Base-by-base conservation (phyloP, 1,140 invertebrate species). In the Nephila pilipes region DNA sequence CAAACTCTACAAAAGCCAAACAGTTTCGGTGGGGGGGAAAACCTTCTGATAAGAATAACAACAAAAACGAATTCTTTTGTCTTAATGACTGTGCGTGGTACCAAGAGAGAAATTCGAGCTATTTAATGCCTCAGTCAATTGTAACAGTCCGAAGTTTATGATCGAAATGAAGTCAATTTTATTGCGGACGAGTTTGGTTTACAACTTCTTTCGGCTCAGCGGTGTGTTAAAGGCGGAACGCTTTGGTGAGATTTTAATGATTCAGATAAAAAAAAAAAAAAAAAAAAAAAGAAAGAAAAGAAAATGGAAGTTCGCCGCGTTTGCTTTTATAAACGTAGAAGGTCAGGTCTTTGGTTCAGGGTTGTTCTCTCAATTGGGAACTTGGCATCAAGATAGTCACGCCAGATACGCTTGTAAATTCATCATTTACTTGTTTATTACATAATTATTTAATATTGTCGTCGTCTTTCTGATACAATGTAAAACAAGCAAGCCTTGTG, bases 341-440 rank as follows among this genome's bases (percentile, higher is more conserved):
- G 85, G 85, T 87, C 85, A 60, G 22, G 46, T 10, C 6, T 8
- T 38, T 22, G 85, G 85, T 58, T 87, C 85, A 87, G 85, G 85
- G 85, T 87, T 87, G 32, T 87, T 87, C 85, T 87, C 57, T 87
- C 85, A 87, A 87, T 58, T 36, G 54, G 29, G 25, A 79, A 38
- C 79, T 80, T 36, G 79, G 22, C 20, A 20, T 12, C 54, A n/a
- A 54, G 46, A 54, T 10, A 22, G 80, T 83, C 80, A 83, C 80
- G 80, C 80, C 8, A 83, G 38, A 83, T 25, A 54, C 22, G 80
- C 80, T 83, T 83, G 38, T 83, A 55, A 46, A 83, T 83, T 83
- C 81, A 54, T 55, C 69, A 55, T 55, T 79, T 57, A 55, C 25
- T 83, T n/a, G 25, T 83, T 83, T 83, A 83, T 83, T 54, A 83